A percentile compares a stretch with the other conserved stretches of the same genome.
phyloP scores from a whole-genome alignment of 1,140 invertebrate genomes.

The Vanessa tameamea region DNA sequence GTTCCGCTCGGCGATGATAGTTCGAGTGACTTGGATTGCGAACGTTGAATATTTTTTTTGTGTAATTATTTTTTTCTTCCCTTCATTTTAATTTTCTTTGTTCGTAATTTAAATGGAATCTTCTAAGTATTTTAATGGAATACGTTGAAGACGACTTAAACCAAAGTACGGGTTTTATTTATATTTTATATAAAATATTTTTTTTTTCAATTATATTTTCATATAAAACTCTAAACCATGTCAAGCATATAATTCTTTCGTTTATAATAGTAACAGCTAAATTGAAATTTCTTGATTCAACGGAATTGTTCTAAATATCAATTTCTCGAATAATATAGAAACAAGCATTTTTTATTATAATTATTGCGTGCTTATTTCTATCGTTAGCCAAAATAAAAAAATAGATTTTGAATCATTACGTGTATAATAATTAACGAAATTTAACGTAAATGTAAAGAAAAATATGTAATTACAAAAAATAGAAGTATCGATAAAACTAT shows the following conservation, averaged over 20 bases:
- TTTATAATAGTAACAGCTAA: not conserved
- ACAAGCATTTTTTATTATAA: no score
- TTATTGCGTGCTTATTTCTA: no score
- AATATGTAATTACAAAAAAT: not conserved
- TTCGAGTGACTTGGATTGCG: constrained; percentile 74
- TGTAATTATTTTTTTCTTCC: constrained; percentile 57
- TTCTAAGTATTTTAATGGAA: constrained; percentile 32
- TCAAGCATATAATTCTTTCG: not conserved
- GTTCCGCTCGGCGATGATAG: constrained; percentile 74
- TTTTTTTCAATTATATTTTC: not conserved
- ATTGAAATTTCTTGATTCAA: not conserved
- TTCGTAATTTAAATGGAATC: constrained; percentile 35
- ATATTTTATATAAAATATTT: not conserved
- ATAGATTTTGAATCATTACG: no score
- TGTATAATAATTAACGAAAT: no score
- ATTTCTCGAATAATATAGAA: no score
- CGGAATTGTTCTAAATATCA: no score
- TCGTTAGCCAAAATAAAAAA: no score
- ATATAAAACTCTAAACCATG: not conserved
- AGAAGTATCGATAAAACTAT: constrained; percentile 43
- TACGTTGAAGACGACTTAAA: constrained; percentile 21
- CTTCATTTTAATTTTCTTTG: constrained; percentile 48
- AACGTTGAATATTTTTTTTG: constrained; percentile 57
- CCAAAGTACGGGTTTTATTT: not conserved
- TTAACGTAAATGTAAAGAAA: not conserved